phyloP scores from a whole-genome alignment of 2,888 invertebrate species.

The Platycheirus rosarum region DNA sequence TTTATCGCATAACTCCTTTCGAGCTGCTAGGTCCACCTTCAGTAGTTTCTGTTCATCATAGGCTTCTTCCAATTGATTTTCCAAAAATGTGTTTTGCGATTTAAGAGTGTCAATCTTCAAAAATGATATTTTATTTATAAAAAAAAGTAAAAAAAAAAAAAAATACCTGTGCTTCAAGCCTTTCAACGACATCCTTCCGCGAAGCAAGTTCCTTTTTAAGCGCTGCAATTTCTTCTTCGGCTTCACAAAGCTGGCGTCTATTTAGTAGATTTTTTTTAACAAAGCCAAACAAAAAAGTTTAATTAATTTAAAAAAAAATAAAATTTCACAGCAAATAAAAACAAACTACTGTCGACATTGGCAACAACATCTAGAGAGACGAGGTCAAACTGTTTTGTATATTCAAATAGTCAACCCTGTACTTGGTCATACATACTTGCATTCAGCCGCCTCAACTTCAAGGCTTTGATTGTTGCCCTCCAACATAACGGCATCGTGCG shows the following conservation, averaged over 20 bases:
- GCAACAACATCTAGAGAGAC: conserved; percentile 65
- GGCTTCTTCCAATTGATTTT: conserved; percentile 86
- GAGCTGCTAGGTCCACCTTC: conserved; percentile 85
- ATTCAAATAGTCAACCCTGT: conserved; percentile 7
- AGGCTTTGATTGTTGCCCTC: conserved; percentile 91
- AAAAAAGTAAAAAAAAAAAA: conserved; percentile 3
- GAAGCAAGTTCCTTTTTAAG: conserved; percentile 86
- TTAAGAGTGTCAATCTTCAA: conserved; percentile 82
- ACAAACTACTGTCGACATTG: conserved; percentile 59
- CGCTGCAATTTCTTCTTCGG: conserved; percentile 85
- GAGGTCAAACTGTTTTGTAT: conserved; percentile 24
- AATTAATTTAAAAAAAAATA: conserved; percentile 78
- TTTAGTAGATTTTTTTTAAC: conserved; percentile 29
- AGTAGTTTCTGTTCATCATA: conserved; percentile 84
- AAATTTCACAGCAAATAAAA: conserved; percentile 82
- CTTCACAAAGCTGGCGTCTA: conserved; percentile 83
- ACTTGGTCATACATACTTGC: conserved; percentile 83
- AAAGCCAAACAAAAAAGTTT: conserved; percentile 51
- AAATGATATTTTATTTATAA: neutral
- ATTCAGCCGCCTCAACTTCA: conserved; percentile 89
- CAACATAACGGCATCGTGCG: conserved; percentile 89
- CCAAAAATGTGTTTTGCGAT: conserved; percentile 85
- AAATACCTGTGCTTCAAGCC: conserved; percentile 85
- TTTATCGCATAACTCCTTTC: conserved; percentile 85
- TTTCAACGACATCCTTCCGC: conserved; percentile 84